Percentiles rank a stretch among this genome's conserved stretches.
Conservation (phyloP, 2,113 vertebrate species). For the Turnix velox region DNA sequence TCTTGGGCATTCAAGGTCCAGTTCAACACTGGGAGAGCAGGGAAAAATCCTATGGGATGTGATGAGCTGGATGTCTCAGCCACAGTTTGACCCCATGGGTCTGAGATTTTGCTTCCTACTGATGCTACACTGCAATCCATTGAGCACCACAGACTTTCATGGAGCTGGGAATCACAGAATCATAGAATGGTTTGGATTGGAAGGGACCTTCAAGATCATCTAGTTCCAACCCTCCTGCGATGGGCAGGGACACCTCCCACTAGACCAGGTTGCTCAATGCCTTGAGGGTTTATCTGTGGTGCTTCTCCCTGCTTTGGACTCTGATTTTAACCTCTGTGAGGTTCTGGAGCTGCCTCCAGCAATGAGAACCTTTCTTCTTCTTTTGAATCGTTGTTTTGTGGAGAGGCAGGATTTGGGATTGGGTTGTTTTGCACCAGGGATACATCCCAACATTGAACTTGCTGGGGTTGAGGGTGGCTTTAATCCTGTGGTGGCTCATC, state of each 20-base stretch:
- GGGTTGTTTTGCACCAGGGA: not conserved
- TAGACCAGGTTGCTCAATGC: too few species aligned
- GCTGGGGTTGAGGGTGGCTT: not conserved
- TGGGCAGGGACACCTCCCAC: too few species aligned
- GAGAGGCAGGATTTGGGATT: not conserved
- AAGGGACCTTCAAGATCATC: too few species aligned
- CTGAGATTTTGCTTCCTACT: not conserved
- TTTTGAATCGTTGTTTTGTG: not conserved
- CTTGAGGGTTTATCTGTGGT: not conserved
- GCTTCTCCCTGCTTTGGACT: not conserved
- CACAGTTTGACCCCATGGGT: not conserved
- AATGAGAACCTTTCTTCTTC: not conserved
- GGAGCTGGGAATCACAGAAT: not conserved
- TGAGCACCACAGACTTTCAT: not conserved
- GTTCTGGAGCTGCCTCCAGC: not conserved
- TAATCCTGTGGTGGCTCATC: not conserved
- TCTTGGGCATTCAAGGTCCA: not conserved
- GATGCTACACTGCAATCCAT: not conserved
- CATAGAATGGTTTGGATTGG: too few species aligned
- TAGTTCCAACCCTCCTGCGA: too few species aligned
- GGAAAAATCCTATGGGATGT: not conserved
- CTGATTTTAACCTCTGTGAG: rapidly evolving
- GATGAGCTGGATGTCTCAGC: not conserved
- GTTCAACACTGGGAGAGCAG: rapidly evolving
- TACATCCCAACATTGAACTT: rapidly evolving